A percentile compares a stretch with the other conserved stretches of the same genome.
Conservation (phyloP, 2,113 vertebrate genomes). For the Baryphthengus martii region DNA sequence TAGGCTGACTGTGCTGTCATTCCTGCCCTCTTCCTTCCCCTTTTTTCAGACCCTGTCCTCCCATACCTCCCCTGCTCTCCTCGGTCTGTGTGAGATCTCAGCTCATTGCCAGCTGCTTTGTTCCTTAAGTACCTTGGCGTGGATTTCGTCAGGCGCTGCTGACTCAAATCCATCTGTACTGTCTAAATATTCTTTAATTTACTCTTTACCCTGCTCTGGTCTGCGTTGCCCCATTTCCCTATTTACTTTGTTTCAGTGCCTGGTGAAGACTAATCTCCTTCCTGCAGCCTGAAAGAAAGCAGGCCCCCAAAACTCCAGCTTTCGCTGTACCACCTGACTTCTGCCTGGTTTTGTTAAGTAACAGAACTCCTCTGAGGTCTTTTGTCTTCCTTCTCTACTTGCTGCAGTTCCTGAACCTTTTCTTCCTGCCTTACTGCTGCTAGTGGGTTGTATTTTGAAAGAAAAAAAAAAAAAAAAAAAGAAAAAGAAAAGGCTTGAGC, state of each 20-base stretch:
- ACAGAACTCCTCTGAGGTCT: neutral
- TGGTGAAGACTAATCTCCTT: constrained; percentile 21
- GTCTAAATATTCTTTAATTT: constrained; percentile 36
- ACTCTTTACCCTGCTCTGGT: neutral
- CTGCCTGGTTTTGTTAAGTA: neutral
- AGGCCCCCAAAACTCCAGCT: neutral
- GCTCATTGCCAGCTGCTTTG: neutral
- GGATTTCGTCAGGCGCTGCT: constrained; percentile 7
- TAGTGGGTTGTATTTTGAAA: neutral
- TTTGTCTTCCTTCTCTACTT: neutral
- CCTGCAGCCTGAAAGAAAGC: constrained; percentile 34
- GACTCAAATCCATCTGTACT: neutral
- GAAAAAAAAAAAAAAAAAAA: fast-evolving
- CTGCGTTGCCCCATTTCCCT: constrained; percentile 10
- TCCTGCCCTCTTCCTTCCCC: neutral
- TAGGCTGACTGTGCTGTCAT: neutral
- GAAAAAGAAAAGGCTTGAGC: neutral
- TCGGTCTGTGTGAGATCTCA: neutral
- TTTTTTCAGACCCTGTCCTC: neutral
- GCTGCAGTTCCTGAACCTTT: neutral
- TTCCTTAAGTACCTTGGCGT: constrained; percentile 15
- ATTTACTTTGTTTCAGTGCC: constrained; percentile 16
- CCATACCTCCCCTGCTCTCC: neutral
- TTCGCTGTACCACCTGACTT: neutral
- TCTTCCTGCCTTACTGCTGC: neutral